Base-by-base conservation (phyloP, 1,140 invertebrate species). In the Akabosia matsudoensis region DNA sequence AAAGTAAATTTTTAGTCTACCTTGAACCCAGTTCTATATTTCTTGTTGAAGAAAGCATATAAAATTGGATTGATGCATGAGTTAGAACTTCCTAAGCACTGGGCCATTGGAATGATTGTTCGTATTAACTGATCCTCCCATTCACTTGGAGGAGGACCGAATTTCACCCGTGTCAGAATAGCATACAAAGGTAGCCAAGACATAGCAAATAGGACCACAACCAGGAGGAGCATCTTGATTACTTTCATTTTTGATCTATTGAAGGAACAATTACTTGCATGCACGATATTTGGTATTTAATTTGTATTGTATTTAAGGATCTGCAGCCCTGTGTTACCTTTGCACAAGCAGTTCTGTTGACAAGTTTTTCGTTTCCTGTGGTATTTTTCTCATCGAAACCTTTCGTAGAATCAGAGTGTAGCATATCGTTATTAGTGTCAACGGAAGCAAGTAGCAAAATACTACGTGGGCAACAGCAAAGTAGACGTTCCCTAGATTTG, bases 101-200 rank as follows among this genome's bases (percentile, higher is more conserved):
- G 88, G 10, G 88, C 87, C 22, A 89, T 83, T 0, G 89, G 88
- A 14, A 84, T 82, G 2, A 86, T 82, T 4, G 86, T 82, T 45
- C 85, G 80, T 13, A 85, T 80, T 10, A 86, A 71, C 51, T 84
- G 79, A 33, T 84, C 80, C 33, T 82, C 82, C 75, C 70, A 75
- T 22, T 79, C 79, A 24, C 56, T 79, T 77, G 78, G 78, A 54
- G 26, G 51, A 37, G 80, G 80, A 51, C 82, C 45, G 67, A 86
- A 82, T 74, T 85, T 85, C 30, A 85, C 77, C 7, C 84, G 79
- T 7, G 83, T 82, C 70, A 85, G 83, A 70, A 86, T 83, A 30
- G 81, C 84, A 82, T 90, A 90, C 16, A 90, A 83, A 3, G 89
- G 89, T 31, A 88, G 82, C 89, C 89, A 90, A 26, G 87, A 88